phyloP scores from a whole-genome alignment of 2,113 vertebrate species.

The Malurus melanocephalus region DNA sequence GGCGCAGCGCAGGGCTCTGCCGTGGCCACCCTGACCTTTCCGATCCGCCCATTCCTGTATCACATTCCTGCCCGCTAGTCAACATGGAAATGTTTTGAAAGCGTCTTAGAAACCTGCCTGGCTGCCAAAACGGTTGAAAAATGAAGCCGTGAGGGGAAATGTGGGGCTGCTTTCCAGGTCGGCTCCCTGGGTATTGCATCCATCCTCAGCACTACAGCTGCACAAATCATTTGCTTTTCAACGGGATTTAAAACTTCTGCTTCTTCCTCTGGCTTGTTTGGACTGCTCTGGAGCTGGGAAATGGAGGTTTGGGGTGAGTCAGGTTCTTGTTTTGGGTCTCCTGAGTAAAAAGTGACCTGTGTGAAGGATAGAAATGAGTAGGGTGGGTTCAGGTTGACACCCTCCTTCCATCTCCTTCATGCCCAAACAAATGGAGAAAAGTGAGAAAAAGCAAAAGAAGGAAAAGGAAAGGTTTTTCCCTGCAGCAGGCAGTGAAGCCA shows the following conservation, averaged over 20 bases:
- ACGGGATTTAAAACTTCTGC: not conserved
- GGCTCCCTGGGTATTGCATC: not conserved
- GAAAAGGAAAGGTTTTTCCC: not conserved
- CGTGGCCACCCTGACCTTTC: not conserved
- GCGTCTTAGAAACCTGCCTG: not conserved
- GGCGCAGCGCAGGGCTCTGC: not conserved
- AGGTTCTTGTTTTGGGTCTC: not conserved
- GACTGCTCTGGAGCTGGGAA: not conserved
- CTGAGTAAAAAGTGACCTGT: not conserved
- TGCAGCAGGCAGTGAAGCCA: not conserved
- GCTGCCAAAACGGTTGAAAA: constrained; percentile 27
- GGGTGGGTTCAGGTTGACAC: too few species aligned
- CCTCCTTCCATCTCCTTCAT: not conserved
- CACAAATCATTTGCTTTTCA: not conserved
- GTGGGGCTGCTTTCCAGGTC: not conserved
- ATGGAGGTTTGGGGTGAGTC: not conserved
- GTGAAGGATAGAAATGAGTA: not conserved
- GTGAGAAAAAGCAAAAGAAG: not conserved
- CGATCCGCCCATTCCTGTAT: not conserved
- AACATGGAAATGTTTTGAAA: constrained; percentile 45
- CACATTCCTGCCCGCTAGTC: not conserved
- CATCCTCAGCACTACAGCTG: not conserved
- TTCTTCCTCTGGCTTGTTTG: not conserved
- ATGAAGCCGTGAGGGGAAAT: not conserved
- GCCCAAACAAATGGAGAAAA: not conserved